Conservation (phyloP, 1,140 invertebrate genomes). For the Teleopsis dalmanni region DNA sequence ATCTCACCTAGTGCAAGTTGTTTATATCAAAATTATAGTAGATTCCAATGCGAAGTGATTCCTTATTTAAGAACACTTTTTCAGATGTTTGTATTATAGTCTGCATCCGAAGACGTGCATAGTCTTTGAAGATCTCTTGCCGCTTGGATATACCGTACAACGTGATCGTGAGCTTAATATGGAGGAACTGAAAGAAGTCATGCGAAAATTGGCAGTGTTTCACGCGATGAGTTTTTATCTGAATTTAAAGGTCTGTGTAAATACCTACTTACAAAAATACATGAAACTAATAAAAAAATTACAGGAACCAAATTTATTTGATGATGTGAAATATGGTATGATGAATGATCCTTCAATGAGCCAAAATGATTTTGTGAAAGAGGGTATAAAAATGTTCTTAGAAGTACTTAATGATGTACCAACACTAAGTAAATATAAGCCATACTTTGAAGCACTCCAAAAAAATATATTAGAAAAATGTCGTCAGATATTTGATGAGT, state of each 20-base stretch:
- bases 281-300: background rate
- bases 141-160: constrained; percentile 19
- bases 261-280: background rate
- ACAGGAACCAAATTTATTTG: background rate
- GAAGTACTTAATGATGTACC: background rate
- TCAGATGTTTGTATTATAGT: background rate
- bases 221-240: constrained; percentile 26
- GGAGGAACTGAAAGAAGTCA: constrained; percentile 15
- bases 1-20: no score
- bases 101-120: background rate
- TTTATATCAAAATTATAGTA: no score
- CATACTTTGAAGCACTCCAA: background rate
- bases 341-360: background rate
- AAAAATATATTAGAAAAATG: background rate
- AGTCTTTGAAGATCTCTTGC: constrained; percentile 23
- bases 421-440: background rate
- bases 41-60: no score
- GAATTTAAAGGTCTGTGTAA: background rate
- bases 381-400: constrained; percentile 1
- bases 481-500: background rate
- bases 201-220: constrained; percentile 26
- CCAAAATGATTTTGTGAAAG: background rate
- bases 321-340: background rate
- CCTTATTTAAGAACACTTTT: no score
- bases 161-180: constrained; percentile 13